Evolutionary conservation across 1,140 invertebrate genomes (phyloP).

Genomic region (Notospermus geniculatus): DNA sequence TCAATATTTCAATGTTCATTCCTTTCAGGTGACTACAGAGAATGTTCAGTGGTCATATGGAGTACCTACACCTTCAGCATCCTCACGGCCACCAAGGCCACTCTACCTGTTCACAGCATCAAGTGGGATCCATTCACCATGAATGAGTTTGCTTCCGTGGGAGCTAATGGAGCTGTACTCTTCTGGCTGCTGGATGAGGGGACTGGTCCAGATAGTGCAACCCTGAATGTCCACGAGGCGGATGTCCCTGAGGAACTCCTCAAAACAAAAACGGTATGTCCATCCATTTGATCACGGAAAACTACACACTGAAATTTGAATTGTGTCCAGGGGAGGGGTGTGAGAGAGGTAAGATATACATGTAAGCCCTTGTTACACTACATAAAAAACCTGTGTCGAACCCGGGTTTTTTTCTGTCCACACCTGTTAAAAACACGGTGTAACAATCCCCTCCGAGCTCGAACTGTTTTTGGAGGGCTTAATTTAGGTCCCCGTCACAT

Average conservation of each 20-base stretch:
- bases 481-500: too few relatives aligned
- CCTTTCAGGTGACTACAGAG: slow-evolving; percentile 45
- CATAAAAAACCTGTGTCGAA: too few relatives aligned
- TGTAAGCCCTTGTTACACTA: too few relatives aligned
- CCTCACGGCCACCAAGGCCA: slow-evolving; percentile 36
- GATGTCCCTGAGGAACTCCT: slow-evolving; percentile 44
- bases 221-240: slow-evolving; percentile 51
- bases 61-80: slow-evolving; percentile 39
- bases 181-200: slow-evolving; percentile 54
- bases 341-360: too few relatives aligned
- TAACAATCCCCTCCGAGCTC: too few relatives aligned
- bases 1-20: slow-evolving; percentile 15
- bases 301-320: too few relatives aligned
- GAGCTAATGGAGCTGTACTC: slow-evolving; percentile 38
- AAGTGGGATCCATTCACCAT: slow-evolving; percentile 50
- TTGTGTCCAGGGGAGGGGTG: too few relatives aligned
- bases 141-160: slow-evolving; percentile 52
- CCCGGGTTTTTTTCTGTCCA: too few relatives aligned
- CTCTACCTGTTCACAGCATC: slow-evolving; percentile 41
- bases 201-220: slow-evolving; percentile 27
- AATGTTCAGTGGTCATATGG: slow-evolving; percentile 48
- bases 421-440: too few relatives aligned
- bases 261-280: neutral
- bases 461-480: too few relatives aligned
- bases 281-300: too few relatives aligned